Evolutionary conservation across 2,797 vertebrate species (phyloP).

Genomic region (Hippoglossus hippoglossus): DNA sequence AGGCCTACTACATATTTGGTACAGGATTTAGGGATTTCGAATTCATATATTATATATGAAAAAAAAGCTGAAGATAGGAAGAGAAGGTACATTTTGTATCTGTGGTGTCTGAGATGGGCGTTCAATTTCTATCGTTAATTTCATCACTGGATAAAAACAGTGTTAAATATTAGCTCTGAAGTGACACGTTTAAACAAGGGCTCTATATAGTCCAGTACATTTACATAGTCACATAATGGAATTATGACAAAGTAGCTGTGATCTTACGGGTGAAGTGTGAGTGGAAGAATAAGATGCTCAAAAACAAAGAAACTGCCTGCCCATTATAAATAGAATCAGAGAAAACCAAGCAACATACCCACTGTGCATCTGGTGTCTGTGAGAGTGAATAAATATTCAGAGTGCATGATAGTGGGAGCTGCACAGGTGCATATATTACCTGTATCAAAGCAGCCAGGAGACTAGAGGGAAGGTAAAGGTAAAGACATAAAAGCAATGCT

Average conservation of each 20-base stretch:
- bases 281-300: conserved; percentile 60
- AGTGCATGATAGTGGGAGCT: conserved; percentile 77
- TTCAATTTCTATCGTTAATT: conserved; percentile 45
- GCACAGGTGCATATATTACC: conserved; percentile 85
- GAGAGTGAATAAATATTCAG: conserved; percentile 83
- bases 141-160: conserved; percentile 46
- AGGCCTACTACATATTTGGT: too few relatives aligned
- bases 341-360: conserved; percentile 80
- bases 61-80: conserved; percentile 14
- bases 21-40: too few relatives aligned
- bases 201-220: conserved; percentile 37
- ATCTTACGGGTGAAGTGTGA: conserved; percentile 65
- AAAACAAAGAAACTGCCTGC: conserved; percentile 71
- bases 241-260: conserved; percentile 61
- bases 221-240: conserved; percentile 53
- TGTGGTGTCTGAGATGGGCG: conserved; percentile 39
- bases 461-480: conserved; percentile 80
- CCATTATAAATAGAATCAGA: conserved; percentile 83
- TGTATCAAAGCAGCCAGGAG: conserved; percentile 80
- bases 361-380: conserved; percentile 80
- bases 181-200: conserved; percentile 45
- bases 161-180: conserved; percentile 54
- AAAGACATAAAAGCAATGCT: conserved; percentile 80
- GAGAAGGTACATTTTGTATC: conserved; percentile 43
- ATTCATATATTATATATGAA: conserved; percentile 21